Conservation (phyloP, 2,113 vertebrate genomes). For the Amazona vittata region DNA sequence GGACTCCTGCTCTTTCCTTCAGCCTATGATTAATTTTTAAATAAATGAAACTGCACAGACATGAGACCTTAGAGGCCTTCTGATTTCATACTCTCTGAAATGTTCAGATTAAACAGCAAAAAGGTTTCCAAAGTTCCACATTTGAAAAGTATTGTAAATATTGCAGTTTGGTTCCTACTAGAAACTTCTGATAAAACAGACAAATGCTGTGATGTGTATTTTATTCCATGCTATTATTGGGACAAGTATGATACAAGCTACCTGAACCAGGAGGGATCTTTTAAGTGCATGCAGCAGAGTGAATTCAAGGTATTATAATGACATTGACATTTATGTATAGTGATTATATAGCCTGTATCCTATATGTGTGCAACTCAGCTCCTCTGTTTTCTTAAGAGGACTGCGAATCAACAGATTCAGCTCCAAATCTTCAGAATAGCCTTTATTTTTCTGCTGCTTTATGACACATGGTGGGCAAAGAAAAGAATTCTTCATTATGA, state of each 20-base stretch:
- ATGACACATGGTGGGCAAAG: background rate
- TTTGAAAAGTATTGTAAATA: background rate
- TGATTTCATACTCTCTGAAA: conserved; percentile 4
- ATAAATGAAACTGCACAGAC: conserved; percentile 37
- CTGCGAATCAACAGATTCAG: background rate
- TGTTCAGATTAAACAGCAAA: background rate
- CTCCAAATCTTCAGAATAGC: background rate
- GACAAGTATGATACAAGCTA: background rate
- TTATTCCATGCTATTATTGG: fast-evolving
- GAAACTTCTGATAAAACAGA: background rate
- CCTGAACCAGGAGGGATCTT: background rate
- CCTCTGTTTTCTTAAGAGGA: background rate
- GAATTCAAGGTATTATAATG: fast-evolving
- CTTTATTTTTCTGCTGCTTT: background rate
- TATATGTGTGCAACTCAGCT: fast-evolving
- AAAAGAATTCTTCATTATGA: background rate
- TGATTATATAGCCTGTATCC: fast-evolving
- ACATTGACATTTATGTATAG: background rate
- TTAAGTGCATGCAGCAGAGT: fast-evolving
- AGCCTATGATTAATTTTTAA: conserved; percentile 51
- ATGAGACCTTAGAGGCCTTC: background rate
- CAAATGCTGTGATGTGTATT: background rate
- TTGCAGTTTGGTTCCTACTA: background rate
- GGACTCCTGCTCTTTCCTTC: conserved; percentile 14
- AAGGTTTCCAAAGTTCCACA: background rate